Percentiles rank a stretch among this genome's conserved stretches.
These are phyloP conservation scores for Diaphora mendica DNA, from an alignment of 2,888 invertebrate genomes.

Conservation along the genomic window DNA sequence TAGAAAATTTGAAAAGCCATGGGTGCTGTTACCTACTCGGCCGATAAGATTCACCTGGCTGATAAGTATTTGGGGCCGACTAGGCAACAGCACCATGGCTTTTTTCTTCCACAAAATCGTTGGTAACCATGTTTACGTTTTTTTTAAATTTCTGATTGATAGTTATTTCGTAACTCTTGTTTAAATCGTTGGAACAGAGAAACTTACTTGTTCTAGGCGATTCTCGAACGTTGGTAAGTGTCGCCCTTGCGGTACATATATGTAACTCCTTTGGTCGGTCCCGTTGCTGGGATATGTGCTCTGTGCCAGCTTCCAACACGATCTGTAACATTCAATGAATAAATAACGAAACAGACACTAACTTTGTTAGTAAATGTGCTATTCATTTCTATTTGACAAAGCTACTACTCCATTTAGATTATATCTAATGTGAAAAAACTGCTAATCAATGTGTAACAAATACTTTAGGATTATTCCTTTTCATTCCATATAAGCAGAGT, in stretches of 20 bases:
- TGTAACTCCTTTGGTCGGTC: constrained; percentile 96
- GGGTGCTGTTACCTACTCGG: too few relatives aligned
- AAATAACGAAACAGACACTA: not conserved
- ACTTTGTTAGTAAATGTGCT: too few relatives aligned
- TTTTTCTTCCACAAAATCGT: too few relatives aligned
- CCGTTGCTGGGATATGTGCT: constrained; percentile 93
- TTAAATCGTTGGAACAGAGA: not conserved
- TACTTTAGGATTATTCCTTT: too few relatives aligned
- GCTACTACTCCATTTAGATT: too few relatives aligned
- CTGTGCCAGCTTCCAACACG: constrained; percentile 91
- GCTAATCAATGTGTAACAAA: too few relatives aligned
- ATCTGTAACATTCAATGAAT: constrained; percentile 79
- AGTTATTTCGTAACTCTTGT: not conserved
- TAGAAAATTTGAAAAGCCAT: too few relatives aligned
- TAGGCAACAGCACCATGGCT: too few relatives aligned
- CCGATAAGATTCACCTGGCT: too few relatives aligned
- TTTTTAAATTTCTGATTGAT: not conserved
- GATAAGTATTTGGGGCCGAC: too few relatives aligned
- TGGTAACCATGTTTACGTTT: not conserved
- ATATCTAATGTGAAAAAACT: too few relatives aligned
- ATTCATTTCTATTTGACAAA: not conserved
- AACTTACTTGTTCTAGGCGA: constrained; percentile 73
- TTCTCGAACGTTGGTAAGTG: constrained; percentile 87
- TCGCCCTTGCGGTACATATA: constrained; percentile 92
- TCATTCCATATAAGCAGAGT: too few relatives aligned